Base-by-base conservation (phyloP, 2,113 vertebrate genomes). In the Gadus macrocephalus region DNA sequence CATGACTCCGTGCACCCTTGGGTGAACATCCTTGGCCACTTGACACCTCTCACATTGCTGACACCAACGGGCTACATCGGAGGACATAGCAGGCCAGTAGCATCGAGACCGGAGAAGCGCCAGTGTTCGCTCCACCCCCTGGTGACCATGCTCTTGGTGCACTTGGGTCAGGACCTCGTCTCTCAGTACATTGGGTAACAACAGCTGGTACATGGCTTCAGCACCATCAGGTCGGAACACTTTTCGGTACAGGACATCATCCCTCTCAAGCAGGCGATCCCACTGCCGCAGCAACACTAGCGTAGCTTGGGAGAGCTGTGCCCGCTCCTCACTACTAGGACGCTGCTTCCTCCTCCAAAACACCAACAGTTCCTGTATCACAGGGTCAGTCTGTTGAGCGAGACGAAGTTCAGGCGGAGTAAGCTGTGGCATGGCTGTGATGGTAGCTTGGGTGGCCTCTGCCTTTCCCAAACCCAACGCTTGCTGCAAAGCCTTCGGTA, bases 231-330 rank as follows among this genome's bases (percentile, higher is more conserved):
- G 25, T 5, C 31, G n/a, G 1, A 62, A 28, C 20, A 20, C 20
- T 20, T 20, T 20, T 20, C 20, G 20, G 20, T 20, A 20, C 20
- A 20, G 20, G 20, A 20, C 4, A 4, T 53, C 62, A 12, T 65
- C 62, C 14, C n/a, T 72, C 38, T 53, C 64, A 35, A 63, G 4
- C 66, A 77, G 22, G 1, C 28, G 53, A 17, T 72, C 70, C 69
- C 70, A 68, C 61, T 77, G 75, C 2, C 35, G 27, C 3, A 71
- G 59, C 22, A 67, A 19, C 4, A 1, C 20, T 22, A 58, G 5
- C 4, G 64, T 22, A 15, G 64, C 16, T 12, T 16, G 17, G 42
- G 65, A 53, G 2, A 66, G 14, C 35, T 2, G 42, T 67, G 6
- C 14, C 42, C 12, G 16, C n/a, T 67, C 61, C 22, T 62, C 61